Evolutionary conservation across 2,797 vertebrate species (phyloP).

Genomic region (Sebastes taczanowskii): DNA sequence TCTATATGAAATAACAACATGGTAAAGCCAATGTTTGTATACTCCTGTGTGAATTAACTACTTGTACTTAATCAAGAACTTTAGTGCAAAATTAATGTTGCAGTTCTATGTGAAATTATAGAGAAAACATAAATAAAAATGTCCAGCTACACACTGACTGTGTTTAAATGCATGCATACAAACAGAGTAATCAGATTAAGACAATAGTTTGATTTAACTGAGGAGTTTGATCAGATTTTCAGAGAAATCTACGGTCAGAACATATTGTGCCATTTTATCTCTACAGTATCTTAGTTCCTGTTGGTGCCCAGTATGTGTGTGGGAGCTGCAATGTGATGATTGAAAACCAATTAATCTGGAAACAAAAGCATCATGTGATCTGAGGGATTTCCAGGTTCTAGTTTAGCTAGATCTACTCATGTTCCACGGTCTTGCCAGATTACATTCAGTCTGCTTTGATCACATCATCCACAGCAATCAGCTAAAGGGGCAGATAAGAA

Average conservation of each 20-base stretch:
- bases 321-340: not conserved
- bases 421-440: not conserved
- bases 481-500: not conserved
- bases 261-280: not conserved
- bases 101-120: too few species aligned
- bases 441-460: not conserved
- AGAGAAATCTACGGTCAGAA: not conserved
- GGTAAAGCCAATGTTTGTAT: too few species aligned
- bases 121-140: too few species aligned
- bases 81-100: too few species aligned
- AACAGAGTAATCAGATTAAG: too few species aligned
- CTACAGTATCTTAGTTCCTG: not conserved
- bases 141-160: too few species aligned
- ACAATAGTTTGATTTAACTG: too few species aligned
- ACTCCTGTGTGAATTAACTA: too few species aligned
- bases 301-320: not conserved
- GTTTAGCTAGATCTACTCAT: not conserved
- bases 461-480: not conserved
- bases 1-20: too few species aligned
- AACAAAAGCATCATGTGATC: not conserved
- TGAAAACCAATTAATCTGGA: not conserved
- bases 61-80: too few species aligned
- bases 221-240: too few species aligned
- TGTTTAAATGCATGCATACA: too few species aligned
- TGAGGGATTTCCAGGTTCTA: not conserved